Conservation (phyloP, 2,888 invertebrate genomes). For the Chloroclysta siterata region DNA sequence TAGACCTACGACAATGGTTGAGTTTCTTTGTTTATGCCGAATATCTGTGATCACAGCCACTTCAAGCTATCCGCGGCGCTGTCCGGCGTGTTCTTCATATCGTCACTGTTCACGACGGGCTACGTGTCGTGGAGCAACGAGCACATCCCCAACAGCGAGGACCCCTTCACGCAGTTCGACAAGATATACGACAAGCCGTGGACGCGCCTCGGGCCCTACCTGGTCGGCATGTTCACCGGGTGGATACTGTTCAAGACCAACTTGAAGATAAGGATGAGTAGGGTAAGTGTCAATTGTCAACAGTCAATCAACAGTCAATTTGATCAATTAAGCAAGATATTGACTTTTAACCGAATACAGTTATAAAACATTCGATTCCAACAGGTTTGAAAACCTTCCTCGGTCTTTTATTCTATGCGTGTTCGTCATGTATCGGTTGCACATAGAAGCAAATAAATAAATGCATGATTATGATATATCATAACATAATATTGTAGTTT, state of each 20-base stretch:
- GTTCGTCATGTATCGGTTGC: no score
- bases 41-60: slow-evolving; percentile 79
- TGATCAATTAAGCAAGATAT: no score
- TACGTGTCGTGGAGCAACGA: slow-evolving; percentile 91
- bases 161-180: slow-evolving; percentile 93
- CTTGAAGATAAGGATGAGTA: slow-evolving; percentile 90
- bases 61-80: slow-evolving; percentile 90
- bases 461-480: no score
- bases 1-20: background rate
- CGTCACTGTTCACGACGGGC: slow-evolving; percentile 92
- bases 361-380: no score
- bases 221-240: slow-evolving; percentile 93
- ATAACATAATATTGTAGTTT: no score
- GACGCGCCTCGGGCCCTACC: slow-evolving; percentile 93
- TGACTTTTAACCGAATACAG: no score
- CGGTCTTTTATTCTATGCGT: no score
- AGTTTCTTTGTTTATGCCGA: background rate
- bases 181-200: slow-evolving; percentile 96
- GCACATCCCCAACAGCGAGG: slow-evolving; percentile 91
- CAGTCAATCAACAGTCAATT: no score
- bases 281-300: slow-evolving; percentile 70
- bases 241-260: slow-evolving; percentile 94
- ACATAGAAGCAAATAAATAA: no score
- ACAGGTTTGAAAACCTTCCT: no score
- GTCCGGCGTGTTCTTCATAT: slow-evolving; percentile 87